Base-by-base conservation (phyloP, 2,113 vertebrate species). In the Morphnarchus princeps region DNA sequence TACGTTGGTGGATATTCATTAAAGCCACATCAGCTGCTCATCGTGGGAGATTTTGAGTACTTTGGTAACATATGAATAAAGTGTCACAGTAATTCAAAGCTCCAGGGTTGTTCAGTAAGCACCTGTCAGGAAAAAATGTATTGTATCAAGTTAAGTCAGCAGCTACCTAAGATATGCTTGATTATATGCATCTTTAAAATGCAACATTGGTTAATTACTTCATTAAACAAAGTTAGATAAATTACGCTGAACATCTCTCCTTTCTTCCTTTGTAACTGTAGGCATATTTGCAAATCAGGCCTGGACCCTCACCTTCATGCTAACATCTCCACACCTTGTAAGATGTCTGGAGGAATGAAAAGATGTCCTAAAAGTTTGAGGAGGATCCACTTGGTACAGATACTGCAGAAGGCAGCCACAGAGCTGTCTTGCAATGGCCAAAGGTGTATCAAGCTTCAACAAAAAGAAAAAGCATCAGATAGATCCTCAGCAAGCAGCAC, bases 401-500 rank as follows among this genome's bases (percentile, higher is more conserved):
- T 71, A 94, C n/a, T 89, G 87, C 89, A 91, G 87, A 95, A 96
- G 91, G 93, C 95, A 97, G 95, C 77, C 91, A 96, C 77, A 89
- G 91, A 94, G 87, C 94, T 95, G 89, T 87, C 94, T 89, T 94
- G 94, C 89, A 96, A 78, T 63, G 52, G 73, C 62, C 91, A 89
- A 96, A 91, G 77, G 32, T n/a, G 38, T 59, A 87, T 82, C 91
- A 96, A 89, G 77, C 77, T 94, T 84, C 91, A 74, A 91, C 38
- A 91, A 82, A 93, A 92, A 91, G 25, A 87, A 87, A 88, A 36
- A 90, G 74, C 43, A 94, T 95, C 69, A 89, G 82, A 72, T 4
- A 89, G 76, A 94, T 38, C 63, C 93, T 91, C 83, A 87, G 89
- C 49, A 90, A 94, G 52, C 90, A 96, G 42, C 63, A 87, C 63